A percentile compares a stretch with the other conserved stretches of the same genome.
These are phyloP conservation scores for Nephrotoma flavescens DNA, from an alignment of 2,888 invertebrate genomes.

Conservation along the genomic window DNA sequence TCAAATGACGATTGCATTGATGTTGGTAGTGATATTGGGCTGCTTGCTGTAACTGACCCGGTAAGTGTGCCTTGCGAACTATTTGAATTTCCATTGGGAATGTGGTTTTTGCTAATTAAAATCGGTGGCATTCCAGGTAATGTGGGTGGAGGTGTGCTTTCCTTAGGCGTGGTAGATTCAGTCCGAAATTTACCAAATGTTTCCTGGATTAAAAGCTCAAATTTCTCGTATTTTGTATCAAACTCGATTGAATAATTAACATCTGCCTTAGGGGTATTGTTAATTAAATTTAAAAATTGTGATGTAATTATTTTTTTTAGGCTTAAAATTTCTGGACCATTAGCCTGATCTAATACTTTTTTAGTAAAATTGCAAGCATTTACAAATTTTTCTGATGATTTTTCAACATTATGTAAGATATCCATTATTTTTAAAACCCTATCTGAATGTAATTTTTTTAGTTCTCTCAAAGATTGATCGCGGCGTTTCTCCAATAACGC, in stretches of 20 bases:
- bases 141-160: slow-evolving; percentile 35
- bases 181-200: slow-evolving; percentile 61
- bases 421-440: slow-evolving; percentile 85
- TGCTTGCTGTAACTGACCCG: slow-evolving; percentile 40
- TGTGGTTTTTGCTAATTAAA: slow-evolving; percentile 13
- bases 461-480: slow-evolving; percentile 57
- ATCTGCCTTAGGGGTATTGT: slow-evolving; percentile 68
- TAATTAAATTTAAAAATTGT: slow-evolving; percentile 64
- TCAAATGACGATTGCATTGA: slow-evolving; percentile 67
- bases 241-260: slow-evolving; percentile 68
- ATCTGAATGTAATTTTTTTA: slow-evolving; percentile 64
- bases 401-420: slow-evolving; percentile 65
- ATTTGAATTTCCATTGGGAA: slow-evolving; percentile 4
- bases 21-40: slow-evolving; percentile 49
- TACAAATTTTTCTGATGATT: slow-evolving; percentile 69
- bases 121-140: slow-evolving; percentile 38
- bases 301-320: slow-evolving; percentile 63
- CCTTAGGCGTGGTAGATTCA: slow-evolving; percentile 37
- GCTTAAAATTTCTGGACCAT: slow-evolving; percentile 70
- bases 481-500: slow-evolving; percentile 66
- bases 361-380: slow-evolving; percentile 76
- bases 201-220: slow-evolving; percentile 56
- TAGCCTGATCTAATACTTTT: slow-evolving; percentile 68
- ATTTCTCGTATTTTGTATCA: slow-evolving; percentile 61
- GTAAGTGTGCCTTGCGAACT: slow-evolving; percentile 23